These are phyloP conservation scores for Nineta flava DNA, from an alignment of 2,888 invertebrate genomes.

Conservation along the genomic window DNA sequence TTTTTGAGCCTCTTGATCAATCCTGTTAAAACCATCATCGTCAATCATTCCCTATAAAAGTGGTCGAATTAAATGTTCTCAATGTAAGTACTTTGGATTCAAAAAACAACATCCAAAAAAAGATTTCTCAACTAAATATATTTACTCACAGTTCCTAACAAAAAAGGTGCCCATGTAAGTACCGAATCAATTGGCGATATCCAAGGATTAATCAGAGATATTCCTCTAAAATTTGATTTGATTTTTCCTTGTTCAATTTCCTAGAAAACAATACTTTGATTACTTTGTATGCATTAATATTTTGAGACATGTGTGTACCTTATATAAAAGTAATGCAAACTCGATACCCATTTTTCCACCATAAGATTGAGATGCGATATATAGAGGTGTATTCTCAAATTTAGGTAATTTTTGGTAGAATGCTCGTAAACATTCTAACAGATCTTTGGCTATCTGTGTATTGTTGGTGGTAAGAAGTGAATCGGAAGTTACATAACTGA, in stretches of 20 bases:
- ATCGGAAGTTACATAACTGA: constrained; percentile 51
- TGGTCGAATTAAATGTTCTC: not conserved
- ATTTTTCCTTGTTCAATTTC: constrained; percentile 46
- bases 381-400: constrained; percentile 36
- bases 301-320: not conserved
- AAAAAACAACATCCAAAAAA: too few relatives aligned
- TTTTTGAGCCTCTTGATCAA: not conserved
- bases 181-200: constrained; percentile 49
- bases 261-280: constrained; percentile 22
- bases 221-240: constrained; percentile 49
- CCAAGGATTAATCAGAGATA: constrained; percentile 72
- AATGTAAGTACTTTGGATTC: not conserved
- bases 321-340: constrained; percentile 28
- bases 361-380: constrained; percentile 47
- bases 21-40: not conserved
- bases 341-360: constrained; percentile 51
- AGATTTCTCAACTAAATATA: not conserved
- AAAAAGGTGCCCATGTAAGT: not conserved
- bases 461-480: constrained; percentile 36
- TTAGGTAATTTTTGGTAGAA: constrained; percentile 33
- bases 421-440: constrained; percentile 31
- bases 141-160: not conserved
- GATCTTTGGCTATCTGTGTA: constrained; percentile 39
- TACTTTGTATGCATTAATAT: too few relatives aligned
- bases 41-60: not conserved